Base-by-base conservation (phyloP, 2,888 invertebrate species). In the Alcis repandata region DNA sequence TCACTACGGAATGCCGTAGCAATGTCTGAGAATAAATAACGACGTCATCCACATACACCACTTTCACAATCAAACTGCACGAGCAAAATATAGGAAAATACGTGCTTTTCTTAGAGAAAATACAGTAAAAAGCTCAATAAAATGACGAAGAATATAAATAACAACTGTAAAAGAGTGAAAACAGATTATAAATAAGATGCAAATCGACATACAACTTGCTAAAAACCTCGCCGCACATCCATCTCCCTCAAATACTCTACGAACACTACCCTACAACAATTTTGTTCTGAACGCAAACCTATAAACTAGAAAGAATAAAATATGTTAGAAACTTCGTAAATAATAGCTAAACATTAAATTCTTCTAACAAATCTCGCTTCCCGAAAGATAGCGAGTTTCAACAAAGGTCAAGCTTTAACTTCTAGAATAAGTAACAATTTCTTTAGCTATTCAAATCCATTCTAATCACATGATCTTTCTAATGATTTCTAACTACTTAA, bases 401-500 rank as follows among this genome's bases (percentile, higher is more conserved):
- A 54, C 64, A 59, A 67, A 59, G 53, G 19, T 48, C 33, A 19
- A 59, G 59, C 67, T 63, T 67, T 53, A 36, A 59, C 36, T 36
- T 52, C 59, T 67, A 52, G 19, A 63, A 57, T 60, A 63, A 59
- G 63, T 64, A 72, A 67, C 63, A 69, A 66, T 69, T 53, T 43
- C 27, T 61, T 59, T 65, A 45, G 33, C 68, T 70, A 69, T 59
- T 73, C 73, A 73, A 73, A 73, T 73, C 73, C 70, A 17, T 71
- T 45, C 63, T 68, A 58, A 65, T 63, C 63, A 63, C 67, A 53
- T 63, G 54, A 59, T 64, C 59, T 71, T 59, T 57, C 66, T 73
- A 70, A 49, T 22, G 59, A 63, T 64, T 69, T 66, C 68, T 71
- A 70, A 65, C 68, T 72, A 74, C 54, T 49, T 49, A 52, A 8